Conservation (phyloP, 1,140 invertebrate genomes). For the Mactra quadrangularis region DNA sequence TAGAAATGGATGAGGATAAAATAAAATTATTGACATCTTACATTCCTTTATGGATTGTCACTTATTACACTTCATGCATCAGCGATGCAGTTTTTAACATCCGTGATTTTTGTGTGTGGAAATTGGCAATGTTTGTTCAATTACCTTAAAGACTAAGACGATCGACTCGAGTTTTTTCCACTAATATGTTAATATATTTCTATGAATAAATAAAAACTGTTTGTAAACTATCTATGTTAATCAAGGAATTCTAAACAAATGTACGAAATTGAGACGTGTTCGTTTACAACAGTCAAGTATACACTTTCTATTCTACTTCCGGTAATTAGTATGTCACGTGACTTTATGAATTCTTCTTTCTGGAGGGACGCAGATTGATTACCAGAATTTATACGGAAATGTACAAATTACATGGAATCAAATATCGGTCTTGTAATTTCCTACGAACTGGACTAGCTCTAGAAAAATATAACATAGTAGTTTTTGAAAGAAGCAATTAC, state of each 20-base stretch:
- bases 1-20: too few species aligned
- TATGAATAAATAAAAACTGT: slow-evolving; percentile 31
- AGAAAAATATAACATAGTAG: neutral
- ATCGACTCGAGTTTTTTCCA: too few species aligned
- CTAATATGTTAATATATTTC: too few species aligned
- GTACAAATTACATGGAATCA: slow-evolving; percentile 16
- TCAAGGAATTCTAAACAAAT: slow-evolving; percentile 30
- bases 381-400: slow-evolving; percentile 8
- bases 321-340: slow-evolving; percentile 50
- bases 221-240: slow-evolving; percentile 16
- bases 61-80: too few species aligned
- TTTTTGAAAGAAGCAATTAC: neutral
- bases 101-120: too few species aligned
- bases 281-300: slow-evolving; percentile 32
- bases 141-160: too few species aligned
- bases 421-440: slow-evolving; percentile 10
- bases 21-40: too few species aligned
- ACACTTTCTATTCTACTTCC: slow-evolving; percentile 24
- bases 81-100: too few species aligned
- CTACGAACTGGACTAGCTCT: neutral
- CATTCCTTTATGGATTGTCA: too few species aligned
- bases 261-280: slow-evolving; percentile 49
- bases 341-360: neutral
- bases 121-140: too few species aligned
- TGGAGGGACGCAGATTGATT: neutral